A percentile compares a stretch with the other conserved stretches of the same genome.
phyloP scores from a whole-genome alignment of 1,140 invertebrate genomes.

The Pseudomyrmex concolor region DNA sequence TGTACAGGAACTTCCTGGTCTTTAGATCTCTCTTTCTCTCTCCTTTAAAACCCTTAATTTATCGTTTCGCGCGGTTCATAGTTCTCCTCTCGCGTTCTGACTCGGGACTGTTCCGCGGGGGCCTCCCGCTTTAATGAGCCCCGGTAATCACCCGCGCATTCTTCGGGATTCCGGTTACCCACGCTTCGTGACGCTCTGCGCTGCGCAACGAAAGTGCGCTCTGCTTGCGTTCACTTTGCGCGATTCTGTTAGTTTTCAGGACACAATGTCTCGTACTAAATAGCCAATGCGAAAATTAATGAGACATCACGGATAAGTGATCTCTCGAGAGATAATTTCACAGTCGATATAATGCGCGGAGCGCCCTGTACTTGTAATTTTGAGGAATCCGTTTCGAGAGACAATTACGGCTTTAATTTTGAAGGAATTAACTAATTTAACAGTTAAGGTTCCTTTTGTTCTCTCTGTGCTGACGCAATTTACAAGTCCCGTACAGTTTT shows the following conservation, averaged over 20 bases:
- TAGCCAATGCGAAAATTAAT: too few species aligned
- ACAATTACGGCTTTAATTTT: constrained; percentile 29
- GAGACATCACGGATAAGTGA: too few species aligned
- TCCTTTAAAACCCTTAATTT: constrained; percentile 74
- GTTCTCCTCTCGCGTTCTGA: constrained; percentile 59
- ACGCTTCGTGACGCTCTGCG: constrained; percentile 55
- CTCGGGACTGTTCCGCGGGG: constrained; percentile 58
- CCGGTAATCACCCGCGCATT: constrained; percentile 62
- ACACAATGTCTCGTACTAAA: too few species aligned
- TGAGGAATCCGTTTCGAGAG: not conserved
- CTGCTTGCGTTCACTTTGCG: constrained; percentile 23
- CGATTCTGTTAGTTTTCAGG: too few species aligned
- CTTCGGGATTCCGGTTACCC: constrained; percentile 70
- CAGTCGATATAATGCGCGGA: not conserved
- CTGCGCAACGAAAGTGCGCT: not conserved
- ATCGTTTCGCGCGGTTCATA: constrained; percentile 74
- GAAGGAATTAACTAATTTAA: constrained; percentile 15
- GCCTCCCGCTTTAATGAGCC: constrained; percentile 62
- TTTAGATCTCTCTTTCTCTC: constrained; percentile 67
- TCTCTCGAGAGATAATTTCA: constrained; percentile 3
- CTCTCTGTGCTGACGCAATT: not conserved
- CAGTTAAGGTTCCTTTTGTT: not conserved
- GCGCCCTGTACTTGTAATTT: constrained; percentile 6
- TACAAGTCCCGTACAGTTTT: constrained; percentile 27
- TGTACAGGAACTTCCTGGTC: constrained; percentile 66